Conservation (phyloP, 1,140 invertebrate genomes). For the Tetragonula clypearis region DNA sequence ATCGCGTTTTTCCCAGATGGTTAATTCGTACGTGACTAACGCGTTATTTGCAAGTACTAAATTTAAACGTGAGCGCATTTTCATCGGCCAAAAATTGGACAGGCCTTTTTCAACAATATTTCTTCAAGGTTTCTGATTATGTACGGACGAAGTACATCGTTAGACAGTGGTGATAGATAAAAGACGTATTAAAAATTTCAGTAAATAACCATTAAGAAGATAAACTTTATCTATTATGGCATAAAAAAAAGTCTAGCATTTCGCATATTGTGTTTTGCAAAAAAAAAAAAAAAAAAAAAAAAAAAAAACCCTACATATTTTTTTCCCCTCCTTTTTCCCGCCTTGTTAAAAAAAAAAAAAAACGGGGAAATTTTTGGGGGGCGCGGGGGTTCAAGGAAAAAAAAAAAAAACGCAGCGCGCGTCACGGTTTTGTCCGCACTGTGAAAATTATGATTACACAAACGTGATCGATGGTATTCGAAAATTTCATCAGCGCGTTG, state of each 20-base stretch:
- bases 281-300: too few species aligned
- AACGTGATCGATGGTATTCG: not conserved
- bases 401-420: not conserved
- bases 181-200: not conserved
- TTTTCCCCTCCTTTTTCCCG: too few species aligned
- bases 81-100: not conserved
- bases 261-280: not conserved
- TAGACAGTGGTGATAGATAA: not conserved
- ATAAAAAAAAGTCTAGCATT: not conserved
- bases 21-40: not conserved
- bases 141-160: not conserved
- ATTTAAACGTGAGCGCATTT: not conserved
- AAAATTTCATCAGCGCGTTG: not conserved
- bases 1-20: not conserved
- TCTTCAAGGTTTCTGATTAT: not conserved
- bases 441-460: not conserved
- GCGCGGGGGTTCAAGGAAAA: too few species aligned
- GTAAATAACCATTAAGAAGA: not conserved
- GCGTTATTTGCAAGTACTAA: not conserved
- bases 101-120: not conserved
- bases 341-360: too few species aligned
- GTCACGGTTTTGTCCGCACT: too few species aligned
- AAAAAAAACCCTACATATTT: too few species aligned
- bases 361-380: too few species aligned
- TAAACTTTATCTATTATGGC: not conserved